Percentiles rank a stretch among this genome's conserved stretches.
phyloP scores from a whole-genome alignment of 2,888 invertebrate species.

The Nomada lathburiana region DNA sequence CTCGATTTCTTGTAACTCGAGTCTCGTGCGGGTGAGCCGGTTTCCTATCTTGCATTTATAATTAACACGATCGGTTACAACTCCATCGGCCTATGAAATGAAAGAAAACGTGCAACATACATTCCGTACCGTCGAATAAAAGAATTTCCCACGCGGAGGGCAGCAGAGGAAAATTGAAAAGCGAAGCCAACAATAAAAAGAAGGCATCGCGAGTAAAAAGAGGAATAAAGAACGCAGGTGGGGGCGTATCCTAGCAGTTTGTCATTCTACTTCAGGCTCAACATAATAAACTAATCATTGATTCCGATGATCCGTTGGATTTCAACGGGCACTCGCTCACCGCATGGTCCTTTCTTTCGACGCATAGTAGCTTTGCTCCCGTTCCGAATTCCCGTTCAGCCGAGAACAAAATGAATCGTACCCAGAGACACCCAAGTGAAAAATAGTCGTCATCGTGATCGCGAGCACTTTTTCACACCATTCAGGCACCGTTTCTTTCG shows the following conservation, averaged over 20 bases:
- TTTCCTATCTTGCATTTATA: conserved; percentile 11
- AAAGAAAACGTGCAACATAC: background rate
- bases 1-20: conserved; percentile 35
- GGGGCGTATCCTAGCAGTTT: background rate
- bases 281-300: conserved; percentile 34
- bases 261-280: background rate
- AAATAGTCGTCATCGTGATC: conserved; percentile 39
- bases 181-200: too few species aligned
- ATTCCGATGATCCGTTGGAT: background rate
- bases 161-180: too few species aligned
- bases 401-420: conserved; percentile 21
- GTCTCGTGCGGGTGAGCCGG: background rate
- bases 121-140: too few species aligned
- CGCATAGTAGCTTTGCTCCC: background rate
- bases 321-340: background rate
- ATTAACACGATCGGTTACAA: conserved; percentile 22
- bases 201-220: too few species aligned
- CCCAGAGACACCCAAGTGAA: background rate
- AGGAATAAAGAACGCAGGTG: background rate
- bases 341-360: background rate
- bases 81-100: conserved; percentile 1
- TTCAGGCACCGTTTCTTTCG: conserved; percentile 1
- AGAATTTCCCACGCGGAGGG: too few species aligned
- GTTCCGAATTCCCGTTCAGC: background rate
- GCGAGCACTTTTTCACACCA: background rate